Percentiles rank a stretch among this genome's conserved stretches.
Evolutionary conservation across 2,113 vertebrate species (phyloP).

Genomic region (Nothoprocta perdicaria): DNA sequence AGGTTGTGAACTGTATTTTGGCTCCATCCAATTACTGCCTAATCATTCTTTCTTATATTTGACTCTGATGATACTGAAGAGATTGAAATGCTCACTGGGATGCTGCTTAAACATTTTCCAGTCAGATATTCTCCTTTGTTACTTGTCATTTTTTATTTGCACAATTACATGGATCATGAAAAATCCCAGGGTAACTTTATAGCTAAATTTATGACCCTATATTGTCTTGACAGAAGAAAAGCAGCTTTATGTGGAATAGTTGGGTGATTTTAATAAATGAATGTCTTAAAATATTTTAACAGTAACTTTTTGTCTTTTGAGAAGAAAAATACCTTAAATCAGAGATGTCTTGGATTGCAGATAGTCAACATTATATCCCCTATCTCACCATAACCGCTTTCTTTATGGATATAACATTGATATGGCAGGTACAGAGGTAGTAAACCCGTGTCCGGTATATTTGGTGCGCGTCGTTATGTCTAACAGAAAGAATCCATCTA

Average conservation of each 20-base stretch:
- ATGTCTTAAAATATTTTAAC: constrained; percentile 44
- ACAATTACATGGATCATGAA: constrained; percentile 63
- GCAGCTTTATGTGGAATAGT: constrained; percentile 26
- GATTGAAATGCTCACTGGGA: constrained; percentile 36
- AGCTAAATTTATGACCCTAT: constrained; percentile 43
- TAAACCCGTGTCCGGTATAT: not conserved
- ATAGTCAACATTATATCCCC: not conserved
- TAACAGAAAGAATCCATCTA: not conserved
- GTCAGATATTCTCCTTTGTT: constrained; percentile 47
- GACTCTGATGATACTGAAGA: constrained; percentile 6
- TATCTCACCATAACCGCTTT: not conserved
- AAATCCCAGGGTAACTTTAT: constrained; percentile 43
- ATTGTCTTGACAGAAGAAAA: constrained; percentile 41
- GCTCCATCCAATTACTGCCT: constrained; percentile 42
- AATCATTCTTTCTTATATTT: constrained; percentile 29
- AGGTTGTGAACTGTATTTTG: constrained; percentile 46
- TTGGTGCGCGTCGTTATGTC: not conserved
- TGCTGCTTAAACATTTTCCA: constrained; percentile 12
- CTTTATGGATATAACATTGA: not conserved
- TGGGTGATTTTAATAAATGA: constrained; percentile 59
- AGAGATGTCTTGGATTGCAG: not conserved
- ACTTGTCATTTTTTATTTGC: constrained; percentile 64
- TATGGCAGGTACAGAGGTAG: not conserved
- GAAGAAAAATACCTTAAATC: constrained; percentile 27
- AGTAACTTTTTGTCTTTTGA: not conserved